These are phyloP conservation scores for Panthera uncia DNA, from an alignment of 2,113 vertebrate species.

Conservation along the genomic window DNA sequence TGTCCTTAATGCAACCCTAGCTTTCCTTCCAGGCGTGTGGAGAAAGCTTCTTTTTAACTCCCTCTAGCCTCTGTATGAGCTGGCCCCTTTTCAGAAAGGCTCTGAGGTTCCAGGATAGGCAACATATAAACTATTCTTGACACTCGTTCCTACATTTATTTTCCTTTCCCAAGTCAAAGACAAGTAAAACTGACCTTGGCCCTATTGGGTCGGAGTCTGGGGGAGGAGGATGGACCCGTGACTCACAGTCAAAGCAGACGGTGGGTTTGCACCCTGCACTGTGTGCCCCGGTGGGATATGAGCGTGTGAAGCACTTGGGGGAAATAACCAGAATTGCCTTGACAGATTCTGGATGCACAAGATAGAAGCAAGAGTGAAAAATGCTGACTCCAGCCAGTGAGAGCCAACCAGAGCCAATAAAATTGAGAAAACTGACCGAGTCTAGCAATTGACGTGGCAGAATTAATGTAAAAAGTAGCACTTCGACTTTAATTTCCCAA, in stretches of 20 bases:
- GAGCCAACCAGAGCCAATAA: neutral
- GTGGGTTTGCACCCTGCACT: fast-evolving
- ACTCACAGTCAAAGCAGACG: fast-evolving
- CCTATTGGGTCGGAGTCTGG: neutral
- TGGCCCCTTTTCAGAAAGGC: neutral
- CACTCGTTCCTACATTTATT: neutral
- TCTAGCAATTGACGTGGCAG: neutral
- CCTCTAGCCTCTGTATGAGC: neutral
- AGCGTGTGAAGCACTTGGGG: neutral
- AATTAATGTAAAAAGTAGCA: neutral
- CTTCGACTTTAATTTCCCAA: neutral
- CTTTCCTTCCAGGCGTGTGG: neutral
- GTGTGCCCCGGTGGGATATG: fast-evolving
- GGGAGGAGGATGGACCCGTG: fast-evolving
- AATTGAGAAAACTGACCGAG: neutral
- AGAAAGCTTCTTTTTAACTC: neutral
- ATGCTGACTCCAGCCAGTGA: neutral
- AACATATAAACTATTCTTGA: neutral
- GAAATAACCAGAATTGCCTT: neutral
- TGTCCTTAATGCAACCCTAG: neutral
- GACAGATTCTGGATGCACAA: too few relatives aligned
- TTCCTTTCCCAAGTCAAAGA: conserved; percentile 8
- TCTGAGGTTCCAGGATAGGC: neutral
- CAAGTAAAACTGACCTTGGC: neutral
- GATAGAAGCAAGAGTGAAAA: neutral